A percentile compares a stretch with the other conserved stretches of the same genome.
Conservation (phyloP, 2,113 vertebrate genomes). For the Brachyhypopomus gauderio region DNA sequence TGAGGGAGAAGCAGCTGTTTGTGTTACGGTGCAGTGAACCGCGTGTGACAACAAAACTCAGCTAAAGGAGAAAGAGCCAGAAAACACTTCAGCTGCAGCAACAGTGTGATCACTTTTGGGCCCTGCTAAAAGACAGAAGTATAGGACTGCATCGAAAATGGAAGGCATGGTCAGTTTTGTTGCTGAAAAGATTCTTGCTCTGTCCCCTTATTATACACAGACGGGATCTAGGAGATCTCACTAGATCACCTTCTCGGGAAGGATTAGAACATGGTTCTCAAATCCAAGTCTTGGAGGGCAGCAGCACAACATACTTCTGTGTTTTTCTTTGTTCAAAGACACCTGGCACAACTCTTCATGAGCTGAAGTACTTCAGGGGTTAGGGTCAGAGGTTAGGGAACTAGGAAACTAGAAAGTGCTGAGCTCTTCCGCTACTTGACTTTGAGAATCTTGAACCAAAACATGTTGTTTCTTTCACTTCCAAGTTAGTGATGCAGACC, state of each 20-base stretch:
- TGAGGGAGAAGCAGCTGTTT: conserved; percentile 15
- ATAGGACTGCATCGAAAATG: background rate
- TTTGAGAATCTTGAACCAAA: conserved; percentile 15
- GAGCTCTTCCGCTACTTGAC: background rate
- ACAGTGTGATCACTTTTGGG: conserved; percentile 1
- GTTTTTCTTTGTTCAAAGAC: background rate
- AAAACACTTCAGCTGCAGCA: conserved; percentile 11
- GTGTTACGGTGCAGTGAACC: conserved; percentile 20
- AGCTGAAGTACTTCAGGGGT: background rate
- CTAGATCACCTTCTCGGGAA: background rate
- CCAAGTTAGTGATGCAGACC: conserved; percentile 2
- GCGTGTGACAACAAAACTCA: background rate
- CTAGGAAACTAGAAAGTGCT: background rate
- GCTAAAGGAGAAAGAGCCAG: background rate
- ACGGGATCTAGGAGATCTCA: background rate
- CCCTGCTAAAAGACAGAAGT: conserved; percentile 24
- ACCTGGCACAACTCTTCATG: background rate
- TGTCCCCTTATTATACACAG: background rate
- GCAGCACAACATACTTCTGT: background rate
- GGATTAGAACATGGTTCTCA: background rate
- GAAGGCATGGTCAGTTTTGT: background rate
- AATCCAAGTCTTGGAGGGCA: background rate
- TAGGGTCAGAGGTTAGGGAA: background rate
- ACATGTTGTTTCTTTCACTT: background rate
- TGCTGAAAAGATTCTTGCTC: background rate